A percentile compares a stretch with the other conserved stretches of the same genome.
These are phyloP conservation scores for Tiliacea aurago DNA, from an alignment of 2,888 invertebrate genomes.

Conservation along the genomic window DNA sequence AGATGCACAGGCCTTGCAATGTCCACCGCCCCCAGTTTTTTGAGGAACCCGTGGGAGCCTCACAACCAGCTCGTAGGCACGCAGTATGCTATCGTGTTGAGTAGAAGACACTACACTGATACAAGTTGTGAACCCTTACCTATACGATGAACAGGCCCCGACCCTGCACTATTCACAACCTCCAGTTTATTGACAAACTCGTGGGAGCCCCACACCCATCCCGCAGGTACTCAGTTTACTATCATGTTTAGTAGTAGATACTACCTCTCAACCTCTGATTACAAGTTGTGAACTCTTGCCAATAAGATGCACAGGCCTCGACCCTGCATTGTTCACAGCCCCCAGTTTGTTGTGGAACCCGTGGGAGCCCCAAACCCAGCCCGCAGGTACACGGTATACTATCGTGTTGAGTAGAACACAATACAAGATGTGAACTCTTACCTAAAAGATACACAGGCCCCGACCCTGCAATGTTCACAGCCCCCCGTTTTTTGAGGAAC, in stretches of 20 bases:
- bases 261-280: not conserved
- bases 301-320: slow-evolving; percentile 97
- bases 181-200: not conserved
- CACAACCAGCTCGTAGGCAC: no score
- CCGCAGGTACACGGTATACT: slow-evolving; percentile 97
- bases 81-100: no score
- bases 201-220: not conserved
- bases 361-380: slow-evolving; percentile 97
- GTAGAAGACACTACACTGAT: no score
- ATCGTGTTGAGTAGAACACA: no score
- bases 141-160: not conserved
- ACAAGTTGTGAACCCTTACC: no score
- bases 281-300: slow-evolving; percentile 80
- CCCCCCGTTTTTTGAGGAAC: not conserved
- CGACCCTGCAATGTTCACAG: not conserved
- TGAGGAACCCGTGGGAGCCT: no score
- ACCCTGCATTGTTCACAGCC: slow-evolving; percentile 97
- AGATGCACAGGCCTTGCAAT: no score
- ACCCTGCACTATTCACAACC: not conserved
- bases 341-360: slow-evolving; percentile 96
- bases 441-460: not conserved
- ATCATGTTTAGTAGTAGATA: not conserved
- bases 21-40: no score
- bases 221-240: not conserved
- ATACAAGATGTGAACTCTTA: no score